Conservation (phyloP, 1,140 invertebrate species). For the Hydropsyche tenuis region DNA sequence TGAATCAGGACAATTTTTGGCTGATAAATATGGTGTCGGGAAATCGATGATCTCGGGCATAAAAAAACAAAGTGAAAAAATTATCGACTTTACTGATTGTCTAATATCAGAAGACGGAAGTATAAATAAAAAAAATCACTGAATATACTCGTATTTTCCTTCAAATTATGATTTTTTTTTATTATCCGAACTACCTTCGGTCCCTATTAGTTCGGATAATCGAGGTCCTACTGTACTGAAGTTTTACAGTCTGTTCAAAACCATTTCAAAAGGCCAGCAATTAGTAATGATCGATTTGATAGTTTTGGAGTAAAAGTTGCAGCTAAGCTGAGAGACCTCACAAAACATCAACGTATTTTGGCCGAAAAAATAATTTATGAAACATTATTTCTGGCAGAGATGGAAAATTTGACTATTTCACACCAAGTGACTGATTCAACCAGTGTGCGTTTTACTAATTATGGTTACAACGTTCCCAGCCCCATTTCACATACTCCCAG, state of each 20-base stretch:
- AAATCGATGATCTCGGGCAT: too few relatives aligned
- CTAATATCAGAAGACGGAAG: too few relatives aligned
- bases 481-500: neutral
- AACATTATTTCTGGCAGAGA: neutral
- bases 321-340: neutral
- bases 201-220: too few relatives aligned
- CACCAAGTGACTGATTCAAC: neutral
- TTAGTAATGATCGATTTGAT: neutral
- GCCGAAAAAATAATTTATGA: neutral
- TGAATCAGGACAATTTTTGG: too few relatives aligned
- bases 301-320: neutral
- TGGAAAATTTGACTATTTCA: neutral
- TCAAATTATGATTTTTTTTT: too few relatives aligned
- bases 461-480: neutral
- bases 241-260: neutral
- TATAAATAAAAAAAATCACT: too few relatives aligned
- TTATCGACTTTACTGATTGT: too few relatives aligned
- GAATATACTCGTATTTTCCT: too few relatives aligned
- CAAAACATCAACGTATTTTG: conserved; percentile 1
- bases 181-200: too few relatives aligned
- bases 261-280: neutral
- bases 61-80: too few relatives aligned
- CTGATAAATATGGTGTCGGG: too few relatives aligned
- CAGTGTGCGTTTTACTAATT: neutral
- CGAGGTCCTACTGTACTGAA: too few relatives aligned